Percentiles rank a stretch among this genome's conserved stretches.
These are phyloP conservation scores for Shargacucullia verbasci DNA, from an alignment of 2,888 invertebrate genomes.

Conservation along the genomic window DNA sequence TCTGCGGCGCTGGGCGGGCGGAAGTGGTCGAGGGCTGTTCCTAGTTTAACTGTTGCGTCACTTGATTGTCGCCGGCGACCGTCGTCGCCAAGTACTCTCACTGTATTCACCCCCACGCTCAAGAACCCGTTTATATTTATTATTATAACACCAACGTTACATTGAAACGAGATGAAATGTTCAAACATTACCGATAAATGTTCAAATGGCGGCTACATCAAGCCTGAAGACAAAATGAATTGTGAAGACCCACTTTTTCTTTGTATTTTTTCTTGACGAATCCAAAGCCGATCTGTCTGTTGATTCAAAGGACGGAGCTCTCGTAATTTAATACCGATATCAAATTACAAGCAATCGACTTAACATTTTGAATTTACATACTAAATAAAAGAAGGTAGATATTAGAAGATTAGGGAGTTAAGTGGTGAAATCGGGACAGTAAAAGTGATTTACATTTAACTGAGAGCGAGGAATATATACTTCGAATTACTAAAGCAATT, in stretches of 20 bases:
- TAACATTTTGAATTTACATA: constrained; percentile 66
- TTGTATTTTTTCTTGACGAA: constrained; percentile 42
- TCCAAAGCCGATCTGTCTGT: constrained; percentile 43
- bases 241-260: constrained; percentile 28
- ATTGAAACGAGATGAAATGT: constrained; percentile 3
- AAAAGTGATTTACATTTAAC: constrained; percentile 88
- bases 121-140: constrained; percentile 41
- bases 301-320: constrained; percentile 47
- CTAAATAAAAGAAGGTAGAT: constrained; percentile 68
- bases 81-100: constrained; percentile 52
- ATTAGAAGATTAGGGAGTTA: constrained; percentile 76
- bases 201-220: constrained; percentile 9
- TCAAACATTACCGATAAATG: constrained; percentile 25
- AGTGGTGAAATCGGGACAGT: constrained; percentile 83
- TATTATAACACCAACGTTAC: constrained; percentile 37
- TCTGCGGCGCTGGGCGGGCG: constrained; percentile 75
- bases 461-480: constrained; percentile 86
- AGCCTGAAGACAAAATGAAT: constrained; percentile 32
- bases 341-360: constrained; percentile 55
- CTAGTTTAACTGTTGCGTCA: constrained; percentile 86
- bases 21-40: constrained; percentile 83
- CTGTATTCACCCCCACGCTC: constrained; percentile 44
- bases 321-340: constrained; percentile 56
- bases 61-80: constrained; percentile 75
- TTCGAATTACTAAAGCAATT: constrained; percentile 87